A percentile compares a stretch with the other conserved stretches of the same genome.
These are phyloP conservation scores for Rhyzopertha dominica DNA, from an alignment of 1,140 invertebrate genomes.

Conservation along the genomic window DNA sequence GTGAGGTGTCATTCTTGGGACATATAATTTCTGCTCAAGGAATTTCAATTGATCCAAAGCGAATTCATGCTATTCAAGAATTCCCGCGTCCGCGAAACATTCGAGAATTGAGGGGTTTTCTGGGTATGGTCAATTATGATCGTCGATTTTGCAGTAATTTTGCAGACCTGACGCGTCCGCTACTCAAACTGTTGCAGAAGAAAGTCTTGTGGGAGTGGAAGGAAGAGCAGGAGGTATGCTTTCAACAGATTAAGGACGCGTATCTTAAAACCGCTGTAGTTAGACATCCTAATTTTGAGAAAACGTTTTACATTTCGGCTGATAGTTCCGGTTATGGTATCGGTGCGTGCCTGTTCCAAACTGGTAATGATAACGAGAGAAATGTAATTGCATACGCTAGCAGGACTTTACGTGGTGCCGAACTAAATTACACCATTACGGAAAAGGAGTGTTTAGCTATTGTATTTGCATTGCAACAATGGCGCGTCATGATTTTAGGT, in stretches of 20 bases:
- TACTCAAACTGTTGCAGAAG: conserved; percentile 4
- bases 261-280: conserved; percentile 2
- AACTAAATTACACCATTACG: conserved; percentile 4
- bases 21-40: conserved; percentile 3
- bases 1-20: conserved; percentile 1
- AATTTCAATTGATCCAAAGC: conserved; percentile 2
- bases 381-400: background rate
- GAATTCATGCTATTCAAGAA: conserved; percentile 6
- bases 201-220: conserved; percentile 2
- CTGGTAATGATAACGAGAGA: background rate
- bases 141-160: conserved; percentile 42
- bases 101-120: conserved; percentile 42
- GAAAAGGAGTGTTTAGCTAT: conserved; percentile 3
- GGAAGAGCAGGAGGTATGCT: background rate
- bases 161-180: conserved; percentile 14
- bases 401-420: background rate
- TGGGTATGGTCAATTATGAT: conserved; percentile 45
- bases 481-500: conserved; percentile 1
- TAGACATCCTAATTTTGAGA: conserved; percentile 7
- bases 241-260: conserved; percentile 1
- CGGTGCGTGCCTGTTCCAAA: conserved; percentile 1
- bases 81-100: conserved; percentile 37
- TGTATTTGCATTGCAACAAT: conserved; percentile 3
- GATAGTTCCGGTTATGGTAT: background rate
- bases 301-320: conserved; percentile 1